phyloP scores from a whole-genome alignment of 2,113 vertebrate species.

The Ptyas mucosa region DNA sequence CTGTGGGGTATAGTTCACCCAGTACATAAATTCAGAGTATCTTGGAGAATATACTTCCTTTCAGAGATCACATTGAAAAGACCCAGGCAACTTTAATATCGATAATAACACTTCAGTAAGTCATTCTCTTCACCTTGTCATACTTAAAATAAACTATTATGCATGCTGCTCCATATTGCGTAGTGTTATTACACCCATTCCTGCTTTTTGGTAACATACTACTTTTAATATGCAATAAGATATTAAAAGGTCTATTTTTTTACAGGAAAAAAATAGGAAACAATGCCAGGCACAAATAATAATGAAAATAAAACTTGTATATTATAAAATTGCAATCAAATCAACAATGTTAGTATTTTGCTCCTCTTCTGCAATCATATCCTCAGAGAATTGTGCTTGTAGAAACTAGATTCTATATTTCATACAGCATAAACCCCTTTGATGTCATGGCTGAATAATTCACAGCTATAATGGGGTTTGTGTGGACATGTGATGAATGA shows the following conservation, averaged over 20 bases:
- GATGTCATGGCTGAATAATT: not conserved
- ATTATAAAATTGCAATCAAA: not conserved
- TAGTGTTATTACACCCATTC: not conserved
- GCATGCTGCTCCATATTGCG: not conserved
- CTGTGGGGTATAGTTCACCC: slow-evolving; percentile 16
- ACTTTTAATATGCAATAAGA: not conserved
- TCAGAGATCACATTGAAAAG: slow-evolving; percentile 3
- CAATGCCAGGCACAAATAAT: not conserved
- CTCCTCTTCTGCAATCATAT: not conserved
- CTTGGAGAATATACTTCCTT: slow-evolving; percentile 6
- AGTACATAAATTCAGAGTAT: slow-evolving; percentile 10
- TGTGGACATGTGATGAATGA: not conserved
- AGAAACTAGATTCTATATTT: not conserved
- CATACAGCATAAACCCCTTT: not conserved
- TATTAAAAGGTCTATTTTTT: not conserved
- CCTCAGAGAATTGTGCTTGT: not conserved
- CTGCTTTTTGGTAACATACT: not conserved
- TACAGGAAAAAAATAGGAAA: not conserved
- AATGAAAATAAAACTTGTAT: not conserved
- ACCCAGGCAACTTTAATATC: not conserved
- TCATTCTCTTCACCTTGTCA: not conserved
- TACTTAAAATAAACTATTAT: not conserved
- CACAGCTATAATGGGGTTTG: not conserved
- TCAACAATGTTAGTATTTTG: not conserved
- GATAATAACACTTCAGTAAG: not conserved